These are phyloP conservation scores for Ibycter americanus DNA, from an alignment of 2,797 vertebrate genomes.

Conservation along the genomic window DNA sequence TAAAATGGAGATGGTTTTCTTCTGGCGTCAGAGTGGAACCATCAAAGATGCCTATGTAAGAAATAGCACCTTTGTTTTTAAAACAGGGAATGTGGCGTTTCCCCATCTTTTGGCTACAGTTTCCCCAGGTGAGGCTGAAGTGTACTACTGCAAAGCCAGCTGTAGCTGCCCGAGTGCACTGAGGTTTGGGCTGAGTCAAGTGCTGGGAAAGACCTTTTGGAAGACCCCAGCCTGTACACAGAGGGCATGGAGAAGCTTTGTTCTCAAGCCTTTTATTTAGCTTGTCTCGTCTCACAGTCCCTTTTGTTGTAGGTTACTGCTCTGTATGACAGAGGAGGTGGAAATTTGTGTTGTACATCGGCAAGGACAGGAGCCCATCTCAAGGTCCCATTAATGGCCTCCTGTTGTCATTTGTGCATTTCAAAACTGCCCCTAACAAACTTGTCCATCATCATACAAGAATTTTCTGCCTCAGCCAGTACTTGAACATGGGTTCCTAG, in stretches of 20 bases:
- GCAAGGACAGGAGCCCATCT: background rate
- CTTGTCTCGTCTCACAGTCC: background rate
- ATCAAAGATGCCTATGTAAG: background rate
- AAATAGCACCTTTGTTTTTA: background rate
- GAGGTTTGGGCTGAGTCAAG: background rate
- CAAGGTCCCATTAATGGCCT: background rate
- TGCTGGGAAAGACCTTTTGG: background rate
- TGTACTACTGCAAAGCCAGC: background rate
- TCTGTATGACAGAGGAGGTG: background rate
- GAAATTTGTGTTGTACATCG: background rate
- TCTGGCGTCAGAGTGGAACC: background rate
- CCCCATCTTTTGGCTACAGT: background rate
- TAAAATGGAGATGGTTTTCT: background rate
- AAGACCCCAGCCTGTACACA: background rate
- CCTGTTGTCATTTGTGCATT: background rate
- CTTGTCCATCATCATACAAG: background rate
- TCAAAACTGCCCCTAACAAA: background rate
- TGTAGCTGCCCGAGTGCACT: background rate
- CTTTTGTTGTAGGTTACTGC: background rate
- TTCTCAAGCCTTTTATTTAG: background rate
- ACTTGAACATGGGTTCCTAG: background rate
- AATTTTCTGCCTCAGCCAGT: background rate
- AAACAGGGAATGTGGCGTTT: background rate
- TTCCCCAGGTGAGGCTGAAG: background rate
- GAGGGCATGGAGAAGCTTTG: background rate